Conservation (phyloP, 2,888 invertebrate species). For the Calliopum simillimum region DNA sequence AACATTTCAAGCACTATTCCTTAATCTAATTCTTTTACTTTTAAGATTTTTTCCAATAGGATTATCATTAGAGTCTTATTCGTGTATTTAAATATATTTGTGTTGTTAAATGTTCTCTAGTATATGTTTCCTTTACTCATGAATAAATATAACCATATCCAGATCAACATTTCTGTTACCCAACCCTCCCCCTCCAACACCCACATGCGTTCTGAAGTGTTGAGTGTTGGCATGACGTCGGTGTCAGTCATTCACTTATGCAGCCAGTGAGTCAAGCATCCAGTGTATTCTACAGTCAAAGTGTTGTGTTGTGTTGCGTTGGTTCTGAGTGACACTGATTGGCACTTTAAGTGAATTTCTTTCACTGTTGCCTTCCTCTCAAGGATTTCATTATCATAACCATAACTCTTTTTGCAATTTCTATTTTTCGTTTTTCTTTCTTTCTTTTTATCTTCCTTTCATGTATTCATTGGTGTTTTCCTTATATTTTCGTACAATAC, state of each 20-base stretch:
- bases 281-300: too few relatives aligned
- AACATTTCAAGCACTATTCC: too few relatives aligned
- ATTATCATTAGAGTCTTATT: too few relatives aligned
- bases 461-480: too few relatives aligned
- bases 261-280: too few relatives aligned
- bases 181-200: too few relatives aligned
- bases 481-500: too few relatives aligned
- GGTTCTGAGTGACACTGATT: conserved; percentile 11
- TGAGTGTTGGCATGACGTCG: neutral
- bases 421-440: neutral
- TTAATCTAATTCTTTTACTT: too few relatives aligned
- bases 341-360: conserved; percentile 10
- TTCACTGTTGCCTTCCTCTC: neutral
- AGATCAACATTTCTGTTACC: neutral
- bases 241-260: neutral
- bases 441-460: neutral
- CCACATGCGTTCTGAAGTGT: neutral
- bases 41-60: too few relatives aligned
- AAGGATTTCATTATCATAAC: conserved; percentile 9
- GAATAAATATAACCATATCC: neutral
- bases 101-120: neutral
- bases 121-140: neutral
- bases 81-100: neutral
- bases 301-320: too few relatives aligned
- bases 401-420: neutral